A percentile compares a stretch with the other conserved stretches of the same genome.
phyloP scores from a whole-genome alignment of 2,113 vertebrate species.

The Gnathonemus echidnorhynchus region DNA sequence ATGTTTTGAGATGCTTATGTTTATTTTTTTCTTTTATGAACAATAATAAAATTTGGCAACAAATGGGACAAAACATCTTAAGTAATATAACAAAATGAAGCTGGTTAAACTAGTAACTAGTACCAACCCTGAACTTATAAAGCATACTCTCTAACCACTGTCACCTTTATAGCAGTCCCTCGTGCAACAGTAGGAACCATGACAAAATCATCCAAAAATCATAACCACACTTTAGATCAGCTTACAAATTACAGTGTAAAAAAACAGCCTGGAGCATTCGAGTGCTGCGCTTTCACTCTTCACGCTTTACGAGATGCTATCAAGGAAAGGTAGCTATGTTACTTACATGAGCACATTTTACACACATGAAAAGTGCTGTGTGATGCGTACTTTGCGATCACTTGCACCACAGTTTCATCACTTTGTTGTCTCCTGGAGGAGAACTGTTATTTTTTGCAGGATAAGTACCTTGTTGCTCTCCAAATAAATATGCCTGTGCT shows the following conservation, averaged over 20 bases:
- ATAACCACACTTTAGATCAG: conserved; percentile 20
- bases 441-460: background rate
- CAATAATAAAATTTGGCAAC: conserved; percentile 41
- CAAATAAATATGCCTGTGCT: conserved; percentile 17
- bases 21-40: conserved; percentile 27
- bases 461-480: background rate
- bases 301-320: background rate
- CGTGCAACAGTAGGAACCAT: conserved; percentile 42
- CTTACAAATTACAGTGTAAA: conserved; percentile 1
- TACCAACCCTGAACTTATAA: conserved; percentile 42
- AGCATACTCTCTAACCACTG: conserved; percentile 34
- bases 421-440: background rate
- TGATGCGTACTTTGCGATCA: background rate
- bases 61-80: conserved; percentile 28
- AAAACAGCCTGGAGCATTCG: background rate
- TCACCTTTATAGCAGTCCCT: conserved; percentile 31
- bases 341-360: background rate
- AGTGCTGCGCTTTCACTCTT: background rate
- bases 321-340: background rate
- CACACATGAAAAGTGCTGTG: background rate
- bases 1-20: conserved; percentile 37
- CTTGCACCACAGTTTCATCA: background rate
- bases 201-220: conserved; percentile 24
- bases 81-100: conserved; percentile 32
- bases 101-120: conserved; percentile 23